Conservation (phyloP, 2,888 invertebrate species). For the Coelogynopora nodosa region DNA sequence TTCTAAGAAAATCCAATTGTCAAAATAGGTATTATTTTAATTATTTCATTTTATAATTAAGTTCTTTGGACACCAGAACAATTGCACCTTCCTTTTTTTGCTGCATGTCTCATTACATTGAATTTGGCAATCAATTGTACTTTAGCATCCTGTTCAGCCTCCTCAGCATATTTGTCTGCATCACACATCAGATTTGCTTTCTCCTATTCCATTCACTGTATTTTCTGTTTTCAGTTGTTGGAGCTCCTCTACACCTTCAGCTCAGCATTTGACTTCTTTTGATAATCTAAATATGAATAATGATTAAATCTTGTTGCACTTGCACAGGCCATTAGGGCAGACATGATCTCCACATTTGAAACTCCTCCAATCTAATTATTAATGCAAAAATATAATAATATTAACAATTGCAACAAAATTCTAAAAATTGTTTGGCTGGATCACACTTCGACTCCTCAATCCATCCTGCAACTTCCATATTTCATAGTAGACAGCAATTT, state of each 20-base stretch:
- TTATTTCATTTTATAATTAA: background rate
- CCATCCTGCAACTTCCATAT: background rate
- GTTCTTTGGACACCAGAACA: too few relatives aligned
- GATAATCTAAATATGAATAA: background rate
- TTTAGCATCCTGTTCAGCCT: background rate
- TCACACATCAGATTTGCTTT: background rate
- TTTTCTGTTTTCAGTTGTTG: background rate
- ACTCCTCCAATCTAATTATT: too few relatives aligned
- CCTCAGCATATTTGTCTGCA: background rate
- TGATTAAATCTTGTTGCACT: background rate
- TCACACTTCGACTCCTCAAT: background rate
- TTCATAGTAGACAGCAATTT: background rate
- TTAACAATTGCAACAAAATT: too few relatives aligned
- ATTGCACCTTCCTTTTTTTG: background rate
- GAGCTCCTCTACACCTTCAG: background rate
- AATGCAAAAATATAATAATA: too few relatives aligned
- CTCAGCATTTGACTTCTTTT: background rate
- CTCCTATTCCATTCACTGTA: background rate
- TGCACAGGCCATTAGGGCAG: background rate
- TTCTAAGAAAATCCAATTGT: background rate
- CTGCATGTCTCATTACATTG: background rate
- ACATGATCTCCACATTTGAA: background rate
- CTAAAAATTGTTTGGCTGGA: background rate
- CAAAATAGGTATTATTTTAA: background rate
- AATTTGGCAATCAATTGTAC: background rate